Base-by-base conservation (phyloP, 2,113 vertebrate genomes). In the Ctenomys sociabilis region DNA sequence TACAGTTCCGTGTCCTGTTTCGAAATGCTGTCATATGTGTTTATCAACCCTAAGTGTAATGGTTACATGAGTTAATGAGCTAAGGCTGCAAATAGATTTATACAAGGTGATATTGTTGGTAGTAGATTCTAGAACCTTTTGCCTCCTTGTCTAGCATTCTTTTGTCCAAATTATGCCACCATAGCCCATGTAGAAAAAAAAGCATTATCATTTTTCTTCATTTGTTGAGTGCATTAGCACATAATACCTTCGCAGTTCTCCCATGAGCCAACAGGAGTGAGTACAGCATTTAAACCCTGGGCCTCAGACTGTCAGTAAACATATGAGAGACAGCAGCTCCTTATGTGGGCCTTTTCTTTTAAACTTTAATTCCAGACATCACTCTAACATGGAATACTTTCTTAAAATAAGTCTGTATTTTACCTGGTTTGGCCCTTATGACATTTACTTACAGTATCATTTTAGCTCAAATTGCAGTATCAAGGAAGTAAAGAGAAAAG, bases 141-240 rank as follows among this genome's bases (percentile, higher is more conserved):
- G 26, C 35, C 12, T 35, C 66, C 28, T 70, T 81, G 45, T 63
- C 7, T 32, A n/a, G 52, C 54, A 13, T 30, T 83, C 19, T 90
- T 90, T 72, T 95, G 40, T 85, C 52, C 91, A 59, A 82, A 82
- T 78, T 66, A 78, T 88, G 61, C 86, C 80, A 32, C 78, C 59
- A n/a, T 37, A 16, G 19, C 61, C 54, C 70, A 37, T 24, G 19
- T 64, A 26, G 14, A 49, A 49, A 49, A 49, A 49, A 49, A 49
- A 49, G 64, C 2, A n/a, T 85, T 83, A 64, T 72, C 24, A 7
- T 72, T 68, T 90, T 94, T 78, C 32, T 61, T 90, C 82, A n/a
- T 45, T 91, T 45, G 32, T 40, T 91, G 84, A 40, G 24, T 49
- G 32, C 75, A 26, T 54, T 84, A 68, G 40, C 70, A 80, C 45